These are phyloP conservation scores for Steinernema carpocapsae DNA, from an alignment of 2,888 invertebrate species.

Conservation along the genomic window DNA sequence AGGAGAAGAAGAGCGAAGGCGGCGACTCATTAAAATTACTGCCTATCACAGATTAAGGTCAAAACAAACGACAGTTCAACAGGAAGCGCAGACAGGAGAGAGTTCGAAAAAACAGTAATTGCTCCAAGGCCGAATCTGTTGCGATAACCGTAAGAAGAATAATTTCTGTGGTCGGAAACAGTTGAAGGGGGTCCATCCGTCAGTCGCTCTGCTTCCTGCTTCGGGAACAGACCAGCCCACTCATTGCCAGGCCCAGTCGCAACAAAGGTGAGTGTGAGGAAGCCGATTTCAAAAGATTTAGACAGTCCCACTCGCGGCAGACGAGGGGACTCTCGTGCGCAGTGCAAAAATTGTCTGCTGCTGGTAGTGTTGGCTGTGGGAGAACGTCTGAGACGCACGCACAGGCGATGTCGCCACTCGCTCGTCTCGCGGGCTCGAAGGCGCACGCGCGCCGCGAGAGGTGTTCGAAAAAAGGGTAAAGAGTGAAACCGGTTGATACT, in stretches of 20 bases:
- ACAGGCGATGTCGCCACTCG: constrained; percentile 22
- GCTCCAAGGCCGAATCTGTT: constrained; percentile 30
- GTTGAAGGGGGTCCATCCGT: neutral
- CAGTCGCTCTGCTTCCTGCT: neutral
- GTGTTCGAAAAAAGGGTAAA: constrained; percentile 29
- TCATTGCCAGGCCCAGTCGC: neutral
- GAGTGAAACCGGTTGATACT: constrained; percentile 35
- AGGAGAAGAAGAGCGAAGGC: constrained; percentile 22
- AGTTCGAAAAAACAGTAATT: constrained; percentile 11
- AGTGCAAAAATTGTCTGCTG: constrained; percentile 35
- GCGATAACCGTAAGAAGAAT: neutral
- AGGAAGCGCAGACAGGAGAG: neutral
- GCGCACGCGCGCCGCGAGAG: constrained; percentile 20
- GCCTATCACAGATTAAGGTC: constrained; percentile 26
- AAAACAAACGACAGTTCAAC: constrained; percentile 23
- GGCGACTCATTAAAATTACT: constrained; percentile 32
- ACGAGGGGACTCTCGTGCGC: constrained; percentile 26
- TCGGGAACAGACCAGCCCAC: neutral
- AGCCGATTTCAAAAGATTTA: constrained; percentile 12
- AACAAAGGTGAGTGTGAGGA: neutral
- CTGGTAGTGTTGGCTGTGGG: constrained; percentile 25
- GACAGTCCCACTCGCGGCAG: constrained; percentile 17
- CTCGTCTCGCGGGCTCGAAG: constrained; percentile 25
- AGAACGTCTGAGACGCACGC: constrained; percentile 24
- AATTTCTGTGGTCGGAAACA: neutral